These are phyloP conservation scores for Chaenocephalus aceratus DNA, from an alignment of 2,113 vertebrate species.

Conservation along the genomic window DNA sequence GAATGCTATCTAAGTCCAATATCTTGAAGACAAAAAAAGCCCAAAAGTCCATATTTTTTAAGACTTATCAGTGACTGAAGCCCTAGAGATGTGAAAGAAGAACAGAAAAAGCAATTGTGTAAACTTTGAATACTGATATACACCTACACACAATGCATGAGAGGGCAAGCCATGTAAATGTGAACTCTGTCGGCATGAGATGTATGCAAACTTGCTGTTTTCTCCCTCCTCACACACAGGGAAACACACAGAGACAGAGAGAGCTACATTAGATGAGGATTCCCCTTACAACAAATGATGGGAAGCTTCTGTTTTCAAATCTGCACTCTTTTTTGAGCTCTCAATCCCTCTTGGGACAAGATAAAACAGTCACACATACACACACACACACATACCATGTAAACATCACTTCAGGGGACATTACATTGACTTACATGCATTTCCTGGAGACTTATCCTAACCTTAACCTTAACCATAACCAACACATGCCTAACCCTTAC, in stretches of 20 bases:
- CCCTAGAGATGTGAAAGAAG: no score
- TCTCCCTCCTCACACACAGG: background rate
- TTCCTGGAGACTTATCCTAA: no score
- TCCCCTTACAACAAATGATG: background rate
- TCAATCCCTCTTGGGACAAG: constrained; percentile 39
- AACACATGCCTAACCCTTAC: no score
- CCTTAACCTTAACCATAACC: no score
- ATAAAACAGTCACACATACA: constrained; percentile 68
- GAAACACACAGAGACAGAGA: background rate
- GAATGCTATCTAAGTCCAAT: background rate
- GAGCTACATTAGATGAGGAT: background rate
- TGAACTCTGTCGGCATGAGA: constrained; percentile 33
- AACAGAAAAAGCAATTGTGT: background rate
- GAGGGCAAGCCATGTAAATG: constrained; percentile 63
- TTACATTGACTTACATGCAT: no score
- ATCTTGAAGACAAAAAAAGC: background rate
- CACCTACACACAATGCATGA: background rate
- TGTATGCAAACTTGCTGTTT: constrained; percentile 54
- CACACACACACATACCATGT: no score
- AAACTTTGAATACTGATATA: background rate
- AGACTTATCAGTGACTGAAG: background rate
- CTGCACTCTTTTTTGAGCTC: background rate
- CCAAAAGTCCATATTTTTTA: background rate
- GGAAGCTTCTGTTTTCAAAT: constrained; percentile 17
- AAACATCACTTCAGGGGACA: no score